Base-by-base conservation (phyloP, 92 coral and sea anemone species). In the Epizoanthus fatuus region DNA sequence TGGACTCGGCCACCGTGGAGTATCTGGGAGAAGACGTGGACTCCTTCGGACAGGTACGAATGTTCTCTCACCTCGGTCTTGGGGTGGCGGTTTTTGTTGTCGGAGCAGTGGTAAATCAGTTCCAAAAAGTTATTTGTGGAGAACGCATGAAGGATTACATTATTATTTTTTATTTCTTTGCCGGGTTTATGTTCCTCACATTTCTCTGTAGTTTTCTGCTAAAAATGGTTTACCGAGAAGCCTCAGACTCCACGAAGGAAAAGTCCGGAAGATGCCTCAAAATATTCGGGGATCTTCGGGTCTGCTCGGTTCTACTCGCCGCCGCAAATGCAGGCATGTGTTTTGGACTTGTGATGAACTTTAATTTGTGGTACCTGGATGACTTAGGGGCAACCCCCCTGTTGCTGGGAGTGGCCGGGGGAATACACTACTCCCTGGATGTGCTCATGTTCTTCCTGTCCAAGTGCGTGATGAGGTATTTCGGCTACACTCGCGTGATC, bases 371-470 rank as follows among this genome's bases (percentile, higher is more conserved):
- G 91, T 87, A 72, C 53, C 55, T 87, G 32, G 86, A 87, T 63
- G 91, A 87, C 52, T 54, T 87, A 14, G 91, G 91, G n/a, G 86
- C 81, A 9, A 70, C 86, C 32, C 75, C 91, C 4, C 79, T 87
- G 22, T 53, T 81, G 29, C 74, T 87, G 55, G 91, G 91, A 1
- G 68, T 81, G 13, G 91, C 91, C 16, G 91, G 91, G 37, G 91
- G 91, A 1, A 59, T 87, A 37, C 77, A 73, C 59, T 72, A 85
- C 80, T 58, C 71, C n/a, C 77, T 85, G 17, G 91, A 87, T 32
- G 91, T 87, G 10, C 37, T 81, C 4, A 85, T 87, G 74, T 87
- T 87, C 22, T 87, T 85, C 6, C 9, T 73, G 44, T 79, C 82
- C 16, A 85, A 72, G 22, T 81, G 81, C 29, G 55, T 87, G 16